Percentiles rank a stretch among this genome's conserved stretches.
Conservation (phyloP, 1,140 invertebrate genomes). For the Parasteatoda tepidariorum region DNA sequence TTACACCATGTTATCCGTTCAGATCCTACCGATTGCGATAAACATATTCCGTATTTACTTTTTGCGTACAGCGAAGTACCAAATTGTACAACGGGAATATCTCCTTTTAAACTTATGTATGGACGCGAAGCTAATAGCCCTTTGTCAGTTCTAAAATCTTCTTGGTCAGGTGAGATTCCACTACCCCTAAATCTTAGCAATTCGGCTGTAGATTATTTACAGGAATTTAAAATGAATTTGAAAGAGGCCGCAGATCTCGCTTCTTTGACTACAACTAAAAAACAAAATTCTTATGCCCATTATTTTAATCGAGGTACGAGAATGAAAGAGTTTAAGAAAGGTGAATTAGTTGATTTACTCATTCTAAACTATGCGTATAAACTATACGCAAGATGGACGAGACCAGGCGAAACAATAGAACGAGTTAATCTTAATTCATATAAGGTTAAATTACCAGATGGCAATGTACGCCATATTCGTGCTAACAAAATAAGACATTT, state of each 20-base stretch:
- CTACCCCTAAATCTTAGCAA: background rate
- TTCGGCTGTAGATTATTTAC: background rate
- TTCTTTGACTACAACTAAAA: background rate
- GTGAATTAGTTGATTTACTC: background rate
- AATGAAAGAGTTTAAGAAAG: background rate
- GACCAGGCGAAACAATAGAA: background rate
- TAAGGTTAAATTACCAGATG: background rate
- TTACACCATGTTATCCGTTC: background rate
- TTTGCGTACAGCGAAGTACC: background rate
- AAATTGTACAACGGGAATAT: background rate
- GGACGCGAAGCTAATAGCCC: background rate
- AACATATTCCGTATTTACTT: background rate
- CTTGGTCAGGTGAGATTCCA: background rate
- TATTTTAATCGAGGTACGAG: background rate
- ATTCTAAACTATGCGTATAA: background rate
- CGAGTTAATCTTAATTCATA: background rate
- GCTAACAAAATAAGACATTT: background rate
- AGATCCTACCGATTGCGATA: background rate
- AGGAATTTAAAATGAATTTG: background rate
- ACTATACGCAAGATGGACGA: background rate
- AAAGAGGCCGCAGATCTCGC: background rate
- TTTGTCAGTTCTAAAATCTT: constrained; percentile 3
- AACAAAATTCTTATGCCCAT: background rate
- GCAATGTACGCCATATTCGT: background rate
- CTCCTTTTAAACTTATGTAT: background rate